Evolutionary conservation across 2,113 vertebrate genomes (phyloP).

Genomic region (Epinephelus moara): DNA sequence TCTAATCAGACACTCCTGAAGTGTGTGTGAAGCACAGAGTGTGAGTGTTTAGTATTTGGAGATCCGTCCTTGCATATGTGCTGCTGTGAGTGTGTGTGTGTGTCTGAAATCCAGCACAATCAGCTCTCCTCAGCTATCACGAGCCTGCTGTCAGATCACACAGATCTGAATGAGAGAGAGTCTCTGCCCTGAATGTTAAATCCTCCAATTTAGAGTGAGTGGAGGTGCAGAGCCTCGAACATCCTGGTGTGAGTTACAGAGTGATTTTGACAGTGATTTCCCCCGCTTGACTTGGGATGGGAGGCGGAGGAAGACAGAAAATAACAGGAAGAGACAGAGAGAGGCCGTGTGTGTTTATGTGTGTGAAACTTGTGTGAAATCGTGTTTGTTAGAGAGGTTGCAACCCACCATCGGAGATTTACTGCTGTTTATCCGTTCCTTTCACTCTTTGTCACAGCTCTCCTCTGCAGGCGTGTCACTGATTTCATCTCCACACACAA

Average conservation of each 20-base stretch:
- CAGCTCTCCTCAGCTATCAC: conserved; percentile 32
- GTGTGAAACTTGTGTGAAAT: conserved; percentile 2
- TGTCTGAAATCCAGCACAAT: conserved; percentile 20
- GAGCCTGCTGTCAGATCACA: conserved; percentile 29
- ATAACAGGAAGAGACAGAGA: background rate
- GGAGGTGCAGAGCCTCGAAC: background rate
- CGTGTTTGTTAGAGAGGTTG: background rate
- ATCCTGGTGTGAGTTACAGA: background rate
- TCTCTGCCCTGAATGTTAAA: conserved; percentile 52
- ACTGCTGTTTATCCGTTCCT: background rate
- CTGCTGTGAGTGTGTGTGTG: conserved; percentile 9
- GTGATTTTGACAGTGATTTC: background rate
- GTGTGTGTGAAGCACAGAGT: background rate
- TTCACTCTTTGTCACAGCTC: conserved; percentile 7
- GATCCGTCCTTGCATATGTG: background rate
- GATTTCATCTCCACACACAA: background rate
- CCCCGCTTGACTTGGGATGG: background rate
- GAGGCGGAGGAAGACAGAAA: background rate
- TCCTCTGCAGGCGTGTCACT: background rate
- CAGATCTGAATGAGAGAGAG: conserved; percentile 26
- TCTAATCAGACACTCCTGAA: conserved; percentile 43
- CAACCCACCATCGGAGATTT: background rate
- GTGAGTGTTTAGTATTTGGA: background rate
- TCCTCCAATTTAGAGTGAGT: background rate
- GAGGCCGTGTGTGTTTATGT: background rate